These are phyloP conservation scores for Crotalus tigris DNA, from an alignment of 2,113 vertebrate species.

Conservation along the genomic window DNA sequence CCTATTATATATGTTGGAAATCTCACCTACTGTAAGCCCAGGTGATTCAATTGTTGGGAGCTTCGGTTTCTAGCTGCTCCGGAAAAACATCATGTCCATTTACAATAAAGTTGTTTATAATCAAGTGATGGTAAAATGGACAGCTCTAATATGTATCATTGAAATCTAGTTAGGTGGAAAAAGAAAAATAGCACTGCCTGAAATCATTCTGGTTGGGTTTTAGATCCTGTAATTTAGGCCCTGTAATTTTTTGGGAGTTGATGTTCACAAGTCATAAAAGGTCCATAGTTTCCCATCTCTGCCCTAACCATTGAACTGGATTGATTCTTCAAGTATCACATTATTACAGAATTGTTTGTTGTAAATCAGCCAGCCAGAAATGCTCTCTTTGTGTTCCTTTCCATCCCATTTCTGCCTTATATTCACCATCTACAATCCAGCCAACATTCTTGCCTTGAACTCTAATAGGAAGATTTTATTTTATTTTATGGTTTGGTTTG, in stretches of 20 bases:
- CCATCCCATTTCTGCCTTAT: neutral
- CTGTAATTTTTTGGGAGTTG: neutral
- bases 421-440: neutral
- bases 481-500: too few species aligned
- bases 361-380: neutral
- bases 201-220: neutral
- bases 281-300: too few species aligned
- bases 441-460: neutral
- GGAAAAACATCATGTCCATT: neutral
- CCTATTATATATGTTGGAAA: neutral
- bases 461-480: neutral
- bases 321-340: neutral
- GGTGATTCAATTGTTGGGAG: neutral
- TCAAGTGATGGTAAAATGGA: neutral
- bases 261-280: neutral
- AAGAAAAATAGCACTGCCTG: neutral
- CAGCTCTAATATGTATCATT: neutral
- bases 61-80: neutral
- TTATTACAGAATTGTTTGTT: neutral
- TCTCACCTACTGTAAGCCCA: neutral
- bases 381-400: neutral
- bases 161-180: neutral
- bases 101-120: neutral
- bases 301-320: neutral
- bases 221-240: neutral